Percentiles rank a stretch among this genome's conserved stretches.
These are phyloP conservation scores for Amblyornis subalaris DNA, from an alignment of 2,113 vertebrate genomes.

Conservation along the genomic window DNA sequence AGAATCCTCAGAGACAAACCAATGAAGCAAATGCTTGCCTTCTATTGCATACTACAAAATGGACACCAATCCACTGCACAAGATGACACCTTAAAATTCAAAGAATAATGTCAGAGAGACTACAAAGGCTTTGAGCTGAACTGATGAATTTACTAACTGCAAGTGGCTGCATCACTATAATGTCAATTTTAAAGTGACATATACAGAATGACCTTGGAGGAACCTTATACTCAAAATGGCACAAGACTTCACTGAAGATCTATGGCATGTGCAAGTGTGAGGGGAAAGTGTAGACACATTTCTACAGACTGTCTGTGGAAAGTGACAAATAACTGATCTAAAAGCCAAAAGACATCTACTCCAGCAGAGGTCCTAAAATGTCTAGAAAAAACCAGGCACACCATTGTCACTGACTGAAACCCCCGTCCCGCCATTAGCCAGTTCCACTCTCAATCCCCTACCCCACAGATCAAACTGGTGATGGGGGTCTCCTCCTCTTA, in stretches of 20 bases:
- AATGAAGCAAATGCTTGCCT: neutral
- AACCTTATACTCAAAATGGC: neutral
- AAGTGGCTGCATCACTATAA: neutral
- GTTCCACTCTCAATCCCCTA: neutral
- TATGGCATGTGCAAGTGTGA: accelerated
- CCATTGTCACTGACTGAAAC: neutral
- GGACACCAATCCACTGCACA: neutral
- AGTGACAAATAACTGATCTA: neutral
- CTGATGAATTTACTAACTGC: neutral
- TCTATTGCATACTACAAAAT: neutral
- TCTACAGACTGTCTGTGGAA: neutral
- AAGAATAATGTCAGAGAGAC: neutral
- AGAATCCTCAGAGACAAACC: neutral
- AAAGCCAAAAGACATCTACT: neutral
- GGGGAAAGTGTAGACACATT: neutral
- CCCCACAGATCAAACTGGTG: neutral
- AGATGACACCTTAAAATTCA: neutral
- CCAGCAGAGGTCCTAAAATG: neutral
- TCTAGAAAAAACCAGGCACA: neutral
- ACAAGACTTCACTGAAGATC: neutral
- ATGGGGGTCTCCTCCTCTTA: neutral
- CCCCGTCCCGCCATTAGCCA: neutral
- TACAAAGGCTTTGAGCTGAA: neutral
- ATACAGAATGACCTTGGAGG: neutral
- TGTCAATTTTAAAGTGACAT: neutral